Evolutionary conservation across 2,113 vertebrate genomes (phyloP).

Genomic region (Euleptes europaea): DNA sequence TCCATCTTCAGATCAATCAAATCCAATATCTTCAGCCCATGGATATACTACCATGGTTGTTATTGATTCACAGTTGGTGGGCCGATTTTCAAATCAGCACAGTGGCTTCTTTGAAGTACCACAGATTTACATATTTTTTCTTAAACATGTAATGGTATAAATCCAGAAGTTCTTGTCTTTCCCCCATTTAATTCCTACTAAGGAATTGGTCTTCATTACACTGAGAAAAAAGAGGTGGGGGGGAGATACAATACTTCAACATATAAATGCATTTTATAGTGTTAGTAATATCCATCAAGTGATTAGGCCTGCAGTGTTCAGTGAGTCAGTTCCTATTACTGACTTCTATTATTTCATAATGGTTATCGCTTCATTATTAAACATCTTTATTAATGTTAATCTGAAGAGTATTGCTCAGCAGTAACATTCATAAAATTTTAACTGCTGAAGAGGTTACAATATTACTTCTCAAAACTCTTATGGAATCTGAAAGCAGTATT

Average conservation of each 20-base stretch:
- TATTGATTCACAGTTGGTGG: background rate
- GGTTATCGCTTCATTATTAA: background rate
- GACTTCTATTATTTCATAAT: background rate
- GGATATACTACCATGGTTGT: background rate
- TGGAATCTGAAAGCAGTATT: background rate
- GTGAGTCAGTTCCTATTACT: background rate
- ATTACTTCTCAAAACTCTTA: slow-evolving; percentile 7
- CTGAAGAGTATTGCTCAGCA: slow-evolving; percentile 19
- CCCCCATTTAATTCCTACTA: background rate
- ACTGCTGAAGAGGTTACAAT: background rate
- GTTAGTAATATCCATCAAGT: slow-evolving; percentile 12
- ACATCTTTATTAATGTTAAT: slow-evolving; percentile 20
- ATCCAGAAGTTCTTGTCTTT: background rate
- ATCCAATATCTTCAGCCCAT: background rate
- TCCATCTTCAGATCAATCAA: background rate
- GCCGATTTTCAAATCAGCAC: background rate
- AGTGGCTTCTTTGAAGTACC: background rate
- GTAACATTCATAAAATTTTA: slow-evolving; percentile 7
- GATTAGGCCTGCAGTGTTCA: slow-evolving; percentile 8
- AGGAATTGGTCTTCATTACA: background rate
- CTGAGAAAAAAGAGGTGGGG: background rate
- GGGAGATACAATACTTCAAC: no score
- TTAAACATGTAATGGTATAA: background rate
- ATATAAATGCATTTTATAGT: background rate
- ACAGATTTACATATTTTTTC: background rate